Evolutionary conservation across 2,113 vertebrate species (phyloP).

Genomic region (Peromyscus polionotus): DNA sequence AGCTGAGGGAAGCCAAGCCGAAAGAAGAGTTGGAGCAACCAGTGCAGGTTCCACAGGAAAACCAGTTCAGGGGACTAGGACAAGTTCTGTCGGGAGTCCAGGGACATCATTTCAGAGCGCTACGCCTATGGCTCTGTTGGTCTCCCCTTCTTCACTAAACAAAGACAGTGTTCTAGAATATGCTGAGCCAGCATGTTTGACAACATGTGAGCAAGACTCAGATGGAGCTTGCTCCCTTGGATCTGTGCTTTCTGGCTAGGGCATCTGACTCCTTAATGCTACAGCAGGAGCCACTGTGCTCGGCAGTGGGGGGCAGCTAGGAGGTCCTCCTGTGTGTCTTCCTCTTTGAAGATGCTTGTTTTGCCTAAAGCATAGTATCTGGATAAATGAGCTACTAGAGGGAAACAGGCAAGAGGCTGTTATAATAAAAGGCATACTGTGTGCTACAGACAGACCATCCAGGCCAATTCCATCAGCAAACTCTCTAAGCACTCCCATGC

Average conservation of each 20-base stretch:
- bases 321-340: neutral
- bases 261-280: neutral
- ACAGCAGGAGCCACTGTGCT: neutral
- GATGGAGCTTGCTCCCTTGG: neutral
- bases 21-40: neutral
- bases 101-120: neutral
- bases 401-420: neutral
- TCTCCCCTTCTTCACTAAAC: neutral
- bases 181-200: neutral
- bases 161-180: neutral
- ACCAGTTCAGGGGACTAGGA: neutral
- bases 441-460: neutral
- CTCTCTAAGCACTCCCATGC: neutral
- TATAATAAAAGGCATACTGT: neutral
- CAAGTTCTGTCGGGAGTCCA: neutral
- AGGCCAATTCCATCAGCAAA: neutral
- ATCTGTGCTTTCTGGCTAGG: neutral
- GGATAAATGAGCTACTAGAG: neutral
- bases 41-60: neutral
- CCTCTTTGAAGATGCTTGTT: neutral
- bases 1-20: neutral
- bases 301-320: neutral
- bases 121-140: neutral
- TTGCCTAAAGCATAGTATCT: neutral
- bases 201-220: neutral